These are phyloP conservation scores for Listrodromus nycthemerus DNA, from an alignment of 2,888 invertebrate genomes.

Conservation along the genomic window DNA sequence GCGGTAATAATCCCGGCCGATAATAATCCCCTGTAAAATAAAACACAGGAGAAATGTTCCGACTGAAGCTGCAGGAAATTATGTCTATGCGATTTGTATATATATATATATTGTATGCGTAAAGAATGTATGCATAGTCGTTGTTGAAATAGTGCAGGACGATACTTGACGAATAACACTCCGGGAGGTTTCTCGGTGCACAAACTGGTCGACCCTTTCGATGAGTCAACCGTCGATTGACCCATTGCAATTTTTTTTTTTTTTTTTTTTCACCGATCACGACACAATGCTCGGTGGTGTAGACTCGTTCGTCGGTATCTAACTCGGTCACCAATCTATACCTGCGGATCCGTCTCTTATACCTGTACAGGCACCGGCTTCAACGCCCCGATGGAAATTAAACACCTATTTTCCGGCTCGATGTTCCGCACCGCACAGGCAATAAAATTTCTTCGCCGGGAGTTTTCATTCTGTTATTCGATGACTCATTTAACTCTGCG, in stretches of 20 bases:
- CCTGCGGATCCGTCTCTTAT: conserved; percentile 19
- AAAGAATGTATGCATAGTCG: not conserved
- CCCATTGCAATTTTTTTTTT: too few relatives aligned
- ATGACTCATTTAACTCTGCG: not conserved
- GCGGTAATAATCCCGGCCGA: too few relatives aligned
- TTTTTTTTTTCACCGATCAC: not conserved
- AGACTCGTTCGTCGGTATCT: not conserved
- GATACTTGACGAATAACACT: conserved; percentile 2
- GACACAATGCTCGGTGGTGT: not conserved
- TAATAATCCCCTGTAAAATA: conserved; percentile 36
- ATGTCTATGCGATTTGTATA: not conserved
- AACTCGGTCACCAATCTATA: conserved; percentile 23
- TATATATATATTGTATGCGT: not conserved
- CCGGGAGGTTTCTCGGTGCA: conserved; percentile 14
- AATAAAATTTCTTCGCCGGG: not conserved
- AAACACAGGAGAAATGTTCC: not conserved
- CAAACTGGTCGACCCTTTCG: conserved; percentile 24
- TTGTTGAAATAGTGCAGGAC: not conserved
- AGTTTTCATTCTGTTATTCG: not conserved
- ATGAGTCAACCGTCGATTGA: conserved; percentile 4
- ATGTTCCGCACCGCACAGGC: not conserved
- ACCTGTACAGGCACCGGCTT: conserved; percentile 38
- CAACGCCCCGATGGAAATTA: conserved; percentile 2
- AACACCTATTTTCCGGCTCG: not conserved
- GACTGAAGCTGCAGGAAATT: not conserved